Evolutionary conservation across 2,113 vertebrate genomes (phyloP).

Genomic region (Rana temporaria): DNA sequence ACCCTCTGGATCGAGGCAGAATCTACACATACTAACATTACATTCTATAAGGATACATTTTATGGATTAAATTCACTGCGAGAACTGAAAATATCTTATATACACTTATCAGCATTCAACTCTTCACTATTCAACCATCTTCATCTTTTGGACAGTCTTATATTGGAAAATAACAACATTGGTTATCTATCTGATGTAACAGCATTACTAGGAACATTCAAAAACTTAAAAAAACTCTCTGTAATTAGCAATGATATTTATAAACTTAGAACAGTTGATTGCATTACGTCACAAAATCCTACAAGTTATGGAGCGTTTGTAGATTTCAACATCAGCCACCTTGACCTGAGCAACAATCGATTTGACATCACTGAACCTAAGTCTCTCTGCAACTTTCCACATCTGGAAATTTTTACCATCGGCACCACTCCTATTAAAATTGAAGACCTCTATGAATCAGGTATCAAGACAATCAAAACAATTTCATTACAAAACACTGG

Average conservation of each 20-base stretch:
- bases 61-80: background rate
- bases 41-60: background rate
- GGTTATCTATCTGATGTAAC: slow-evolving; percentile 12
- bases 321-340: slow-evolving; percentile 9
- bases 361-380: background rate
- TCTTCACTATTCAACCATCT: background rate
- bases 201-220: background rate
- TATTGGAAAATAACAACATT: background rate
- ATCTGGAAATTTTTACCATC: slow-evolving; percentile 4
- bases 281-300: background rate
- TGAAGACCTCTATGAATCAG: background rate
- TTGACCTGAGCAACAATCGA: background rate
- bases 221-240: slow-evolving; percentile 9
- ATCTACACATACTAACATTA: background rate
- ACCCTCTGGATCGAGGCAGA: background rate
- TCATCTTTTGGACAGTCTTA: slow-evolving; percentile 2
- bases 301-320: background rate
- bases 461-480: slow-evolving; percentile 4
- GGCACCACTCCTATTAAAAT: too few species aligned
- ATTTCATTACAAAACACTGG: slow-evolving; percentile 4
- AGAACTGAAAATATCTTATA: background rate
- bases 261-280: background rate
- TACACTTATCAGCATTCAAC: background rate
- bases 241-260: background rate
- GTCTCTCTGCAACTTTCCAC: slow-evolving; percentile 44